These are phyloP conservation scores for Kuschelorhynchus macadamiae DNA, from an alignment of 2,888 invertebrate species.

Conservation along the genomic window DNA sequence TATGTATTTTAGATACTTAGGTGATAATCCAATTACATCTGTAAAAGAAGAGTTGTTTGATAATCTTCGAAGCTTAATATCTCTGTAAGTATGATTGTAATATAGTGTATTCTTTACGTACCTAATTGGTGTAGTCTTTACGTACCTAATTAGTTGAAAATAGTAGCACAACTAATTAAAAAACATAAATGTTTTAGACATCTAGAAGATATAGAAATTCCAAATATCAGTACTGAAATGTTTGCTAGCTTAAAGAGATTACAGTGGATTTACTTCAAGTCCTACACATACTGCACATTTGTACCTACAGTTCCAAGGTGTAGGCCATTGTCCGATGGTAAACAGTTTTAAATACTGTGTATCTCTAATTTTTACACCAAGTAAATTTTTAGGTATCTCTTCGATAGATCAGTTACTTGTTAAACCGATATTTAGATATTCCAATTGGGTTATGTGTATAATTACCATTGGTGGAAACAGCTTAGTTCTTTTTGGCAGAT, in stretches of 20 bases:
- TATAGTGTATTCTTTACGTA: neutral
- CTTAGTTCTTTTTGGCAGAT: constrained; percentile 75
- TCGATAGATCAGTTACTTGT: constrained; percentile 74
- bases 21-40: constrained; percentile 36
- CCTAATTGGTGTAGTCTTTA: too few species aligned
- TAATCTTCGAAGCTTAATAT: constrained; percentile 31
- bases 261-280: constrained; percentile 74
- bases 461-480: constrained; percentile 76
- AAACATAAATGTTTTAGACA: constrained; percentile 63
- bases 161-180: neutral
- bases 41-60: constrained; percentile 32
- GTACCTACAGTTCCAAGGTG: constrained; percentile 74
- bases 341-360: too few species aligned
- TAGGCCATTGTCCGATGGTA: constrained; percentile 75
- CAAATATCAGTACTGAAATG: constrained; percentile 69
- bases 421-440: constrained; percentile 72
- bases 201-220: constrained; percentile 72
- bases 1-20: constrained; percentile 37
- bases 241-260: constrained; percentile 69
- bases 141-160: too few species aligned
- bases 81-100: constrained; percentile 39
- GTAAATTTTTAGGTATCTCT: constrained; percentile 70
- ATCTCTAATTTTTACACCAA: constrained; percentile 14
- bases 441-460: constrained; percentile 76
- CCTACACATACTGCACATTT: constrained; percentile 76